Evolutionary conservation across 1,140 invertebrate species (phyloP), one percentile per base, ranked within the genome.

Genomic region (Zeugodacus cucurbitae): DNA sequence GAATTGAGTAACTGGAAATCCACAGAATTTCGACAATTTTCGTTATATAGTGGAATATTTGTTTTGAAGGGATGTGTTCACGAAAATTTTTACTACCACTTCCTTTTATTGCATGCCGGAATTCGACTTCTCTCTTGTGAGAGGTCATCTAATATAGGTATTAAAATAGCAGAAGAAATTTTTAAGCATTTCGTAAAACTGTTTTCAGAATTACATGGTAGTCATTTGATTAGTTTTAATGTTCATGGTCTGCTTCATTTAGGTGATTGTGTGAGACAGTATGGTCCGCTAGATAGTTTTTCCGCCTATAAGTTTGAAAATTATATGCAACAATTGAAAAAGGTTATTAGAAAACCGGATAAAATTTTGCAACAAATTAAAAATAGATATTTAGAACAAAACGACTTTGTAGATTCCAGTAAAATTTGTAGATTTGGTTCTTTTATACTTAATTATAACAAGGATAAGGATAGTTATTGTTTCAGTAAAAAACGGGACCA

Each of bases 341-440:
- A 48, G 22, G 1, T 85, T n/a, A 54, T 86, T n/a, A 86, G 26
- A 54, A 86, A 57, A 29, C n/a, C 44, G 3, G 41, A 85, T 54
- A 85, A 41, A 85, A 29, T 85, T 26, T 86, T 86, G 22, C 82
- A 86, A 48, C 4, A 86, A 57, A 48, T 86, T n/a, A n/a, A 32
- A 20, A 48, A 20, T 32, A 86, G 48, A 57, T 29, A 32, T 44
- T 4, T 29, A 14, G 41, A 86, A 86, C 48, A 41, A 86, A 48
- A 1, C 32, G 34, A 41, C 10, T 14, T 5, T 10, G n/a, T n/a
- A 82, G 57, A 59, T 59, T 59, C 26, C 17, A 48, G 6, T 29
- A 86, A 54, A 48, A 20, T 58, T 54, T 85, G 5, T 3, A 82
- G 41, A n/a, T 41, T 85, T 17, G 41, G 37, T 41, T 34, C 11